Base-by-base conservation (phyloP, 2,113 vertebrate genomes). In the Oostethus manadensis region DNA sequence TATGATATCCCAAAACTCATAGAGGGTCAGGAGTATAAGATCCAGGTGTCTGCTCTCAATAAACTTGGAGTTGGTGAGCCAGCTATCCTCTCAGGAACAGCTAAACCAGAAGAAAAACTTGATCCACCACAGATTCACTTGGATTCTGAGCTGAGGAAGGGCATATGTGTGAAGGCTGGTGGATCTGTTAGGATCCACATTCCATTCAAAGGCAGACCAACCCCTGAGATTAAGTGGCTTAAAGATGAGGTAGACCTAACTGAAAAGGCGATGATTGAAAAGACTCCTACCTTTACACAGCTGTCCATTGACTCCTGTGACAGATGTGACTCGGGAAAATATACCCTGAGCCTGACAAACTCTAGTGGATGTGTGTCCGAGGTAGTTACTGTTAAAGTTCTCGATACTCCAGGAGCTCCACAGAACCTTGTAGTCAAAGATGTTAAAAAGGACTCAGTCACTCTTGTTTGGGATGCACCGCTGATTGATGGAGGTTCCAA, bases 291-390 rank as follows among this genome's bases (percentile, higher is more conserved):
- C 74, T 97, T 91, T 73, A 96, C 96, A 15, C 93, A 95, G n/a
- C 83, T 99, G 66, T 95, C 95, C 48, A 92, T 98, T 82, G 95
- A 99, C 71, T 94, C 93, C 47, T 96, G 94, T 81, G 95, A 99
- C 70, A 93, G 94, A 83, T 92, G 92, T 80, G 95, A 99, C 82
- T 94, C 95, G 64, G 97, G 94, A 62, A 99, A 98, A 77, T 99
- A 99, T 60, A 87, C 85, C 23, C 86, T 99, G 10, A 93, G 79
- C 26, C 73, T 99, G 48, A 93, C 94, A 79, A 99, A 97, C 74
- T 98, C 92, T 84, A 94, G 93, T 76, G 95, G 95, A 17, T 83
- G 90, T 22, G 96, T 94, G 65, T 93, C 97, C 62, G 96, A 96
- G n/a, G 91, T 97, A 84, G 94, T 99, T 46, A 88, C 91, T 13